Conservation (phyloP, 2,797 vertebrate species). For the Momotus momota region DNA sequence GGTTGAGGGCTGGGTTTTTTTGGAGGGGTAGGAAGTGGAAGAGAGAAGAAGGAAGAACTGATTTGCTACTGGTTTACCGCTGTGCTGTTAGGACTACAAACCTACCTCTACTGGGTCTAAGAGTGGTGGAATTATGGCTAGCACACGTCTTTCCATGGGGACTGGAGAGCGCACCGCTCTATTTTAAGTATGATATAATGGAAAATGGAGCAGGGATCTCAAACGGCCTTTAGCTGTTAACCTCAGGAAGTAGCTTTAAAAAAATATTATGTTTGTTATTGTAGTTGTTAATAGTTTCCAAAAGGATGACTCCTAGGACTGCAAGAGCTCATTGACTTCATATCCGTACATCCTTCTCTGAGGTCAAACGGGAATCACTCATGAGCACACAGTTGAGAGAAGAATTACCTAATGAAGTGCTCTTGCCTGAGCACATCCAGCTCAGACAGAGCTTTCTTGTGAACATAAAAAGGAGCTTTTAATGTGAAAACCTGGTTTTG, state of each 20-base stretch:
- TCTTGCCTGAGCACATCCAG: conserved; percentile 20
- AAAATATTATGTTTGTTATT: neutral
- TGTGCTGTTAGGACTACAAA: neutral
- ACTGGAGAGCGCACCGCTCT: neutral
- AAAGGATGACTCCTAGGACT: neutral
- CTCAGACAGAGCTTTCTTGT: neutral
- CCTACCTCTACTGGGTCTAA: neutral
- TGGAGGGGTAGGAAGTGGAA: neutral
- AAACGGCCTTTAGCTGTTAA: neutral
- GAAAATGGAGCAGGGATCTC: neutral
- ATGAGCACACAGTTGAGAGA: conserved; percentile 15
- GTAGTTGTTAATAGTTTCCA: conserved; percentile 1
- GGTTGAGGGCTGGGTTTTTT: accelerated
- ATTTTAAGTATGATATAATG: neutral
- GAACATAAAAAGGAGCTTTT: conserved; percentile 24
- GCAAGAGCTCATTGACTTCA: conserved; percentile 15
- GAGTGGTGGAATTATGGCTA: neutral
- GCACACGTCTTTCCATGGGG: accelerated
- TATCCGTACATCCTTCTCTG: neutral
- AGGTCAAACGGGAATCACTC: conserved; percentile 18
- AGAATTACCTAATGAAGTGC: conserved; percentile 54
- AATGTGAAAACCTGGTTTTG: conserved; percentile 37
- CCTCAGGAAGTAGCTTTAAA: conserved; percentile 11
- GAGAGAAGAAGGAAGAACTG: neutral
- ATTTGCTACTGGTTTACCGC: neutral